Evolutionary conservation across 2,797 vertebrate genomes (phyloP).

Genomic region (Myripristis murdjan): DNA sequence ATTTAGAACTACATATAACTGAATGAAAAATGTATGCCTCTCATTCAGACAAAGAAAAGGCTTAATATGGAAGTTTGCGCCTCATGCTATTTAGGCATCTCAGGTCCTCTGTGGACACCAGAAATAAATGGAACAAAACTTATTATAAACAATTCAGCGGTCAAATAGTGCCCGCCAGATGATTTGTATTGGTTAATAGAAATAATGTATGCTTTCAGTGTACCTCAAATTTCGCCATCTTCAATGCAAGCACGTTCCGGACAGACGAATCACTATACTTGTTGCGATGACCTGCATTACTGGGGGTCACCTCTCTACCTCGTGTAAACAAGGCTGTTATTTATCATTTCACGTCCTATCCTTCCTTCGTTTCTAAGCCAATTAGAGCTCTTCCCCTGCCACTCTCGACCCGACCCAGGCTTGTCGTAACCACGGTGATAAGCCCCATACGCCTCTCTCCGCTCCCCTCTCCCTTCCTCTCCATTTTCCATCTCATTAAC

Average conservation of each 20-base stretch:
- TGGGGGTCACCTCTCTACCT: slow-evolving; percentile 58
- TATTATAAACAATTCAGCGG: neutral
- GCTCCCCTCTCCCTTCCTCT: slow-evolving; percentile 81
- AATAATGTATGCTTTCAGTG: slow-evolving; percentile 12
- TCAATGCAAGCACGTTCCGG: slow-evolving; percentile 33
- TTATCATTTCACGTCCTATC: slow-evolving; percentile 66
- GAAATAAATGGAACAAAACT: neutral
- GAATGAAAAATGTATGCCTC: neutral
- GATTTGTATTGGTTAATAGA: neutral
- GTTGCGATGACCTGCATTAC: slow-evolving; percentile 62
- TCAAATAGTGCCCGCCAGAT: neutral
- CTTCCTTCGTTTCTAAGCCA: slow-evolving; percentile 64
- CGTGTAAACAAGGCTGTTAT: slow-evolving; percentile 79
- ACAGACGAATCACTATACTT: slow-evolving; percentile 24
- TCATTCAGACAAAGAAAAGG: neutral
- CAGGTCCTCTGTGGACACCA: too few species aligned
- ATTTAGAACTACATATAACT: too few species aligned
- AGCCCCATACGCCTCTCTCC: slow-evolving; percentile 35
- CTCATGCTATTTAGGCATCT: too few species aligned
- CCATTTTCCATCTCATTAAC: slow-evolving; percentile 91
- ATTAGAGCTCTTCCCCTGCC: slow-evolving; percentile 67
- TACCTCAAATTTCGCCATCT: slow-evolving; percentile 25
- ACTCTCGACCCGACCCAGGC: slow-evolving; percentile 57
- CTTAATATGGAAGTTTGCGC: too few species aligned
- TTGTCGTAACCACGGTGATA: slow-evolving; percentile 51